These are phyloP conservation scores for Catharus ustulatus DNA, from an alignment of 2,797 vertebrate species.

Conservation along the genomic window DNA sequence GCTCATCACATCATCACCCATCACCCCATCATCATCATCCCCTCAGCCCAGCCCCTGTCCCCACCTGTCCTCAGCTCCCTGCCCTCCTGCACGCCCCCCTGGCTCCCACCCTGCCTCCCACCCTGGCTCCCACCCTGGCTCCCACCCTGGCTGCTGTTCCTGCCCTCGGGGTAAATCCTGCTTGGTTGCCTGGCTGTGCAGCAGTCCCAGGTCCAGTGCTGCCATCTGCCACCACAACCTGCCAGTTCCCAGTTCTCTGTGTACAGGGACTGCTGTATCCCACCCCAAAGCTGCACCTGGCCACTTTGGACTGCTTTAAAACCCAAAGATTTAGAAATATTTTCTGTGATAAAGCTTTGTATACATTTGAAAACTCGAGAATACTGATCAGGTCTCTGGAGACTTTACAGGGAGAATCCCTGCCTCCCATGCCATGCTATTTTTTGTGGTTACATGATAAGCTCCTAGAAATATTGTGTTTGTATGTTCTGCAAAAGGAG, in stretches of 20 bases:
- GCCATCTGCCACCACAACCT: neutral
- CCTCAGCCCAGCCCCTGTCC: too few species aligned
- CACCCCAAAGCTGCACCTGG: neutral
- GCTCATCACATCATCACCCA: too few species aligned
- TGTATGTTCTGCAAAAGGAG: neutral
- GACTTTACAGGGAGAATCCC: neutral
- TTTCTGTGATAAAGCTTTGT: neutral
- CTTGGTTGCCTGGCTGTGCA: neutral
- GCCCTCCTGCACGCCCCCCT: too few species aligned
- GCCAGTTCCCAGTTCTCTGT: neutral
- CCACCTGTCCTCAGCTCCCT: neutral
- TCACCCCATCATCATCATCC: too few species aligned
- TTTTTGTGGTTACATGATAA: neutral
- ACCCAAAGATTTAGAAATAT: neutral
- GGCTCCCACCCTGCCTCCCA: too few species aligned
- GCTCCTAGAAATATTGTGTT: neutral
- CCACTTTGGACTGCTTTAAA: neutral
- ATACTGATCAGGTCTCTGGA: neutral
- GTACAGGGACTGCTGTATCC: neutral
- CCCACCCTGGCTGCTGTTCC: too few species aligned
- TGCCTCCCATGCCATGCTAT: neutral
- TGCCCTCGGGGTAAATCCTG: too few species aligned
- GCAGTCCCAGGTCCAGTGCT: neutral
- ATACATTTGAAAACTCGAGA: neutral
- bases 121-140: too few species aligned